These are phyloP conservation scores for Trisateles emortualis DNA, from an alignment of 2,888 invertebrate genomes.

Conservation along the genomic window DNA sequence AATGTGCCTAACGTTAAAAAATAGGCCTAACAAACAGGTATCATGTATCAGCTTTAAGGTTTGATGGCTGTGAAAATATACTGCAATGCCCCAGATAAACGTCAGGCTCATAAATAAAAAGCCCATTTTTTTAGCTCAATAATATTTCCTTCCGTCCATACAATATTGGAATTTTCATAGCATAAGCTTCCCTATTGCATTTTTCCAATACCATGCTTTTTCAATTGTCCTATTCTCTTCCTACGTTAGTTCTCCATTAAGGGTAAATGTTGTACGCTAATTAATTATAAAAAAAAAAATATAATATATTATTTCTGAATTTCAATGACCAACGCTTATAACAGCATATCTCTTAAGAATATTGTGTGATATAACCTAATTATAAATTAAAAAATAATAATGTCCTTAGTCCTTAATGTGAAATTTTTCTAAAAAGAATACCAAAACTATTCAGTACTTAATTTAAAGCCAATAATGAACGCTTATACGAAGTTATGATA, in stretches of 20 bases:
- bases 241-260: constrained; percentile 47
- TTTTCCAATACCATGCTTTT: constrained; percentile 49
- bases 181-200: constrained; percentile 72
- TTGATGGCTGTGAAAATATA: constrained; percentile 63
- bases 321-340: constrained; percentile 83
- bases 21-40: constrained; percentile 53
- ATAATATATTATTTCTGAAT: constrained; percentile 60
- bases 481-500: constrained; percentile 67
- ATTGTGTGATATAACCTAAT: constrained; percentile 85
- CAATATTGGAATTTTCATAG: constrained; percentile 74
- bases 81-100: constrained; percentile 60
- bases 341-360: constrained; percentile 84
- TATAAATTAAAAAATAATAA: constrained; percentile 71
- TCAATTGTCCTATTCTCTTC: constrained; percentile 26
- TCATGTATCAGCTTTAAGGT: constrained; percentile 60
- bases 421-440: constrained; percentile 62
- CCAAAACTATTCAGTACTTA: constrained; percentile 84
- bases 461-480: constrained; percentile 73
- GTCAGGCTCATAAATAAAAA: constrained; percentile 35
- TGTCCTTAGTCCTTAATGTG: constrained; percentile 77
- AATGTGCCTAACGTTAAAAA: constrained; percentile 1
- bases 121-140: constrained; percentile 73
- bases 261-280: constrained; percentile 47
- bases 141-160: constrained; percentile 82
- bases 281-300: constrained; percentile 32